These are phyloP conservation scores for Branchinecta lynchi DNA, from an alignment of 1,140 invertebrate species.

Conservation along the genomic window DNA sequence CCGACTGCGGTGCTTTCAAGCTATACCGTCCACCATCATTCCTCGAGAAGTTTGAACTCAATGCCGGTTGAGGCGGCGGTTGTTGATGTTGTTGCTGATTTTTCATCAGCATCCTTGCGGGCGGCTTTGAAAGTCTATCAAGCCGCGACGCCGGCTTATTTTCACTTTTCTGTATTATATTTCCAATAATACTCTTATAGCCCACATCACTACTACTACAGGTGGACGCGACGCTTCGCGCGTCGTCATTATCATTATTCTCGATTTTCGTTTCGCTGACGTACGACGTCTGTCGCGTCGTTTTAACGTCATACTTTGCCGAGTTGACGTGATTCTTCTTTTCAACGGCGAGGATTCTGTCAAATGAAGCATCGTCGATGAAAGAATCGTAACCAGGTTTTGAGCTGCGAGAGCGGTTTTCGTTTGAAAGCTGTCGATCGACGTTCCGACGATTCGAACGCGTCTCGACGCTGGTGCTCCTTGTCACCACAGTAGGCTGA, in stretches of 20 bases:
- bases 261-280: background rate
- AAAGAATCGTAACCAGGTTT: background rate
- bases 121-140: background rate
- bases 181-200: background rate
- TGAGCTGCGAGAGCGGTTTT: background rate
- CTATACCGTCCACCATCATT: constrained; percentile 49
- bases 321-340: background rate
- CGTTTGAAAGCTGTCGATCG: background rate
- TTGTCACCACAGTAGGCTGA: background rate
- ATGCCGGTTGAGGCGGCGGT: constrained; percentile 15
- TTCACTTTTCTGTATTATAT: constrained; percentile 1
- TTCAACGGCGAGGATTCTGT: background rate
- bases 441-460: background rate
- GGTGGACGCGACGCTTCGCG: background rate
- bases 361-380: constrained; percentile 7
- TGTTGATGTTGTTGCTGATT: background rate
- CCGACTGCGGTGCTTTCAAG: constrained; percentile 16
- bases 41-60: constrained; percentile 35
- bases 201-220: constrained; percentile 1
- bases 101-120: background rate
- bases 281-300: background rate
- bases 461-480: constrained; percentile 1
- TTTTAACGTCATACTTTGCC: background rate
- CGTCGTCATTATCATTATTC: background rate
- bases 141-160: background rate